Percentiles rank a stretch among this genome's conserved stretches.
phyloP scores from a whole-genome alignment of 2,888 invertebrate genomes.

The Lasius platythorax region DNA sequence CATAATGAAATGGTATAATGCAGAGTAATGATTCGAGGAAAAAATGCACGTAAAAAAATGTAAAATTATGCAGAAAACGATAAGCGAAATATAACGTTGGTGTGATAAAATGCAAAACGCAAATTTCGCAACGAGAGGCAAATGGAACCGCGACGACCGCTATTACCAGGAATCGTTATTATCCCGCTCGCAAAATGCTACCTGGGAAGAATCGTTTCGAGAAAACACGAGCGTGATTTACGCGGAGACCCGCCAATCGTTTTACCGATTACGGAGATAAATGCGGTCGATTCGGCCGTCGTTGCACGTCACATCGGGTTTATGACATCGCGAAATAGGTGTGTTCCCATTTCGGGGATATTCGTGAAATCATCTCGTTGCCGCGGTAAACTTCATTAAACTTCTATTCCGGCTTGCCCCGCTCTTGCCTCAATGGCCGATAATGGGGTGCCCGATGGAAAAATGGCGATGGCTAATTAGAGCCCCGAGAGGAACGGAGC shows the following conservation, averaged over 20 bases:
- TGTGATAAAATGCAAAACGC: constrained; percentile 48
- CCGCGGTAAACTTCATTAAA: constrained; percentile 82
- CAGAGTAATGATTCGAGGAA: background rate
- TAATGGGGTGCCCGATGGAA: constrained; percentile 81
- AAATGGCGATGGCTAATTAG: constrained; percentile 80
- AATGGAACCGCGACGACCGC: constrained; percentile 54
- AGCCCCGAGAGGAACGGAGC: constrained; percentile 56
- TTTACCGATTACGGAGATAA: constrained; percentile 58
- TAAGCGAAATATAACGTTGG: constrained; percentile 21
- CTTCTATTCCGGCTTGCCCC: constrained; percentile 81
- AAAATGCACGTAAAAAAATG: background rate
- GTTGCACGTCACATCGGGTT: constrained; percentile 63
- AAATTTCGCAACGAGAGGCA: constrained; percentile 41
- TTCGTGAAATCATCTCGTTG: constrained; percentile 73
- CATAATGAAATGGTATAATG: constrained; percentile 4
- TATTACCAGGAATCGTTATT: constrained; percentile 57
- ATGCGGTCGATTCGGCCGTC: constrained; percentile 63
- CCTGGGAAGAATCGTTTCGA: constrained; percentile 56
- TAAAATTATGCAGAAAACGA: constrained; percentile 24
- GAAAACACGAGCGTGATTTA: constrained; percentile 56
- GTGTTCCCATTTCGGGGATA: constrained; percentile 62
- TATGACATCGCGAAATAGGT: constrained; percentile 58
- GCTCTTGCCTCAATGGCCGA: constrained; percentile 78
- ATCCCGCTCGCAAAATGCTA: constrained; percentile 52
- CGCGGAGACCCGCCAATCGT: constrained; percentile 50